Evolutionary conservation across 2,797 vertebrate genomes (phyloP).

Genomic region (Amblyopsis hoosieri): DNA sequence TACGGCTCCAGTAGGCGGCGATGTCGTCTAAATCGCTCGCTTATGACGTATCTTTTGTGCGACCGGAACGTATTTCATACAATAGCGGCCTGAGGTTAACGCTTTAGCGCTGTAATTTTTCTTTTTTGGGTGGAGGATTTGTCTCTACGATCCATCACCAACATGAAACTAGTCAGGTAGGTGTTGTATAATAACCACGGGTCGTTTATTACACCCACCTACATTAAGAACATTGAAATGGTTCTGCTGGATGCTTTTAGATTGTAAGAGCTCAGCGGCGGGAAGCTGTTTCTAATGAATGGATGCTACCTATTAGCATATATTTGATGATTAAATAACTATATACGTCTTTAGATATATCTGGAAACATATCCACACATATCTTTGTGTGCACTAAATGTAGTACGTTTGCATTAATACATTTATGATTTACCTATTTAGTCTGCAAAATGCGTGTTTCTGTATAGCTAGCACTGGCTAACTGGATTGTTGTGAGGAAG

Average conservation of each 20-base stretch:
- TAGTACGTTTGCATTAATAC: no score
- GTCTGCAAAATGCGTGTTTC: neutral
- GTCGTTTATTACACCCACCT: accelerated
- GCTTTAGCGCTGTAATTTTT: constrained; percentile 72
- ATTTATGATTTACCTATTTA: neutral
- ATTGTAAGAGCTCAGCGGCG: constrained; percentile 64
- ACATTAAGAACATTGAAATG: accelerated
- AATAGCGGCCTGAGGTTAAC: constrained; percentile 59
- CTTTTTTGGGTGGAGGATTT: constrained; percentile 68
- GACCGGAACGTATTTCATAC: constrained; percentile 43
- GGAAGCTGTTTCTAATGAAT: constrained; percentile 65
- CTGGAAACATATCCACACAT: no score
- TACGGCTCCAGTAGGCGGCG: constrained; percentile 1
- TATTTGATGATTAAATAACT: neutral
- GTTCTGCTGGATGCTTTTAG: constrained; percentile 59
- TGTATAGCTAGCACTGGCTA: neutral
- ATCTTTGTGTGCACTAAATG: no score
- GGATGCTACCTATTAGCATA: neutral
- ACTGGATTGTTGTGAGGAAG: neutral
- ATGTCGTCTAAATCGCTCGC: neutral
- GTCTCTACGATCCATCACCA: constrained; percentile 51
- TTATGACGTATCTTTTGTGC: constrained; percentile 49
- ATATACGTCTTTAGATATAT: accelerated
- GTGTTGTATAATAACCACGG: accelerated
- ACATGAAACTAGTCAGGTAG: constrained; percentile 83